Evolutionary conservation across 2,797 vertebrate genomes (phyloP).

Genomic region (Protosalanx chinensis): DNA sequence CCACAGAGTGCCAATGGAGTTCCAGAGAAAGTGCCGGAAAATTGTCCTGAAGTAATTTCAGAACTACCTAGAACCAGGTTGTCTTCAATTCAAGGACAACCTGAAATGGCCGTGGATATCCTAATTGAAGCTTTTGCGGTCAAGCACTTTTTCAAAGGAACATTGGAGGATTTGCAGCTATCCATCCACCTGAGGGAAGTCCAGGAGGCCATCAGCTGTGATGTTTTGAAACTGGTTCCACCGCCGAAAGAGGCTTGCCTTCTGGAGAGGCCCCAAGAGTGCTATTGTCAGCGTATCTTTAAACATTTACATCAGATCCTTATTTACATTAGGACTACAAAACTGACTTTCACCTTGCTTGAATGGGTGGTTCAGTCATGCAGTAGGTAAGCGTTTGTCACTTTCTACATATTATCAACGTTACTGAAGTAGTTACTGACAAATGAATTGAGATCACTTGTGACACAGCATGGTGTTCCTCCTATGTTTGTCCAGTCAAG

Average conservation of each 20-base stretch:
- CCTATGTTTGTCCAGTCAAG: conserved; percentile 44
- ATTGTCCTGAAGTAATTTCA: conserved; percentile 19
- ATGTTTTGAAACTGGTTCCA: conserved; percentile 27
- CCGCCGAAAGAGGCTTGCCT: conserved; percentile 3
- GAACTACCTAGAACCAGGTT: background rate
- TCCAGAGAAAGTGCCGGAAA: fast-evolving
- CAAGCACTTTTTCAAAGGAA: conserved; percentile 36
- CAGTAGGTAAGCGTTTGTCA: conserved; percentile 42
- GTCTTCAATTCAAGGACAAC: background rate
- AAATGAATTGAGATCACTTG: background rate
- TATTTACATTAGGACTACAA: conserved; percentile 17
- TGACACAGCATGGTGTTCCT: conserved; percentile 14
- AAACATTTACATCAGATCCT: conserved; percentile 42
- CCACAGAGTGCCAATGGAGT: background rate
- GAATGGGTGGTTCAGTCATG: conserved; percentile 41
- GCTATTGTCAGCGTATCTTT: conserved; percentile 37
- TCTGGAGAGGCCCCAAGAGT: conserved; percentile 22
- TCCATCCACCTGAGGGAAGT: conserved; percentile 18
- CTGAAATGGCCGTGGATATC: background rate
- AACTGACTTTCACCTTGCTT: conserved; percentile 34
- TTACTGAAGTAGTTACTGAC: background rate
- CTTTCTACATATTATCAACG: too few relatives aligned
- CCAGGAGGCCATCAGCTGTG: background rate
- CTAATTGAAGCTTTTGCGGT: conserved; percentile 35
- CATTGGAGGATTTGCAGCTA: conserved; percentile 21